Evolutionary conservation across 92 coral and sea anemone genomes (phyloP), one percentile per base, ranked within the genome.

Genomic region (Micromussa lordhowensis): DNA sequence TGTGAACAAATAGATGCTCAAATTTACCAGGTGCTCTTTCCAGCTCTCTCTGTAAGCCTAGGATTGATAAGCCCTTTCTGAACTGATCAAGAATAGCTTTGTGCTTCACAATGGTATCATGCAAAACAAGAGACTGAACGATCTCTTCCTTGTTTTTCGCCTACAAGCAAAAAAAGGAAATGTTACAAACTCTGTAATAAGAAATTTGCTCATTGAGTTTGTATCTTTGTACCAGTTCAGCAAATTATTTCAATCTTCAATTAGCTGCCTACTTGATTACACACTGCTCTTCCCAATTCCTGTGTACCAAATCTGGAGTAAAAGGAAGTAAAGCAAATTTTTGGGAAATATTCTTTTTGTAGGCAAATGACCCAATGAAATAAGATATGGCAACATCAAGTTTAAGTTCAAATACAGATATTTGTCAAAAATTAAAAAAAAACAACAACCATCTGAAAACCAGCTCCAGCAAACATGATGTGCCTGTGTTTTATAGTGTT

Each of bases 1-100:
- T 79, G 79, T 73, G 87, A 58, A 93, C 93, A 86, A 93, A 93
- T 30, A 81, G 78, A 75, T 85, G 91, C 77, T 93, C 93, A 90
- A 90, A 90, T 85, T 55, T 63, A 51, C 55, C 82, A 24, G 95
- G 95, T 75, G 85, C 77, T 86, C 87, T 86, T 78, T 86, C 91
- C 61, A 90, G 78, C 83, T 93, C 91, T 77, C 38, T 55, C 44
- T 80, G 75, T 15, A 89, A 80, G 49, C 89, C 93, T 19, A 86
- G 92, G 30, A 82, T 88, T 61, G 90, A 83, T 38, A 88, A 75
- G 30, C 96, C 94, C 44, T 82, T 93, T 72, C 92, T 74, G 18
- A 93, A 63, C 86, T 93, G 95, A 68, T 88, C 94, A 73, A 93
- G 90, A 28, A 79, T 24, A 32, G 89, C 87, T 75, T 90, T 87